Conservation (phyloP, 2,113 vertebrate genomes). For the Diphyllodes magnificus region DNA sequence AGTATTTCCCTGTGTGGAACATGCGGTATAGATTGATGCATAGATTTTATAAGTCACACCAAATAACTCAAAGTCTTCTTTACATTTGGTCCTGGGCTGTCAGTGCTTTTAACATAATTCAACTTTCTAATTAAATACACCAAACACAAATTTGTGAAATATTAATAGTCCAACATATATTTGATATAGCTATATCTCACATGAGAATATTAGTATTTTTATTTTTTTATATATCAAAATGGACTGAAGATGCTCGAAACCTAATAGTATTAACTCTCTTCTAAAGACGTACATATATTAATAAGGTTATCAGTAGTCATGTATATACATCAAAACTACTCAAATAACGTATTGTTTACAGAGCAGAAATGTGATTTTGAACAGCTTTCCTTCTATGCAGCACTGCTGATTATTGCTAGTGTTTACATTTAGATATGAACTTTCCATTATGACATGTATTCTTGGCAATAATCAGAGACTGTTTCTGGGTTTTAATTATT, state of each 20-base stretch:
- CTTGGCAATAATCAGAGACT: neutral
- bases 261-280: neutral
- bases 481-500: neutral
- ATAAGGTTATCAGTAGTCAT: neutral
- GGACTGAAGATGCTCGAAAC: neutral
- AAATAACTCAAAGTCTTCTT: neutral
- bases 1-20: neutral
- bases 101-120: neutral
- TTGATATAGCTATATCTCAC: neutral
- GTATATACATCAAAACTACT: neutral
- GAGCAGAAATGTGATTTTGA: neutral
- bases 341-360: neutral
- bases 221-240: neutral
- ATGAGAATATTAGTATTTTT: neutral
- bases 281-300: neutral
- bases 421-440: neutral
- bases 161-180: neutral
- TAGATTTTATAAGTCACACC: neutral
- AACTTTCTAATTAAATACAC: neutral
- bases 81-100: neutral
- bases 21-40: neutral
- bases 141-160: neutral
- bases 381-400: neutral
- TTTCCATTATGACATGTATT: neutral
- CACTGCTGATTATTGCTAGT: neutral